Evolutionary conservation across 2,113 vertebrate species (phyloP), one percentile per base, ranked within the genome.

Genomic region (Oryzias melastigma): DNA sequence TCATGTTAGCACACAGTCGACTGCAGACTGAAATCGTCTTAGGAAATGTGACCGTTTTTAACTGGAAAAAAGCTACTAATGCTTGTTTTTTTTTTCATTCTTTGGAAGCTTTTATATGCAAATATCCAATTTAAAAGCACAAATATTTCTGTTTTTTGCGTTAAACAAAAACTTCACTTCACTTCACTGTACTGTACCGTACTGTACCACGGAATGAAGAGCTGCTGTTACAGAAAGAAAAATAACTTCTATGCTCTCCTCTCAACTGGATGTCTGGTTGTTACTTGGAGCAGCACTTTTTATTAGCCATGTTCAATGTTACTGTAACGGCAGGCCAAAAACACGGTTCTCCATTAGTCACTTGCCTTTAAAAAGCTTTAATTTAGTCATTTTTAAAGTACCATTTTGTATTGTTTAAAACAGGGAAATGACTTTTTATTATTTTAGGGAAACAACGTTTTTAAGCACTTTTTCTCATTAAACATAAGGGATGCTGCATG

Each of bases 251-350:
- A 12, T 41, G 62, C 65, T 71, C 44, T 52, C 52, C 63, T 75
- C 3, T 18, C 18, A 61, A 52, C 50, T 64, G 14, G 25, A 35
- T 29, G 29, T 19, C 17, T 20, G 58, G 51, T 48, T 18, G 61
- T 62, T 19, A 16, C 20, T 4, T 29, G 44, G 42, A 47, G 24
- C 57, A 13, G 41, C 17, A 24, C 58, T 60, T 27, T 46, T 58
- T 42, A 44, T 71, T 22, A 69, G 61, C 71, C 76, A 62, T 76
- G 68, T 61, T 54, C 25, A 62, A 22, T 5, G 17, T 52, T 67
- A 22, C 68, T 65, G 55, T 69, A 55, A 70, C 13, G 5, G 54
- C 18, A 78, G 54, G 57, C 64, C 58, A 52, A 46, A 29, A 62
- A 53, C 25, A 10, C 65, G 65, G 20, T 68, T 55, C 48, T 27